A percentile compares a stretch with the other conserved stretches of the same genome.
Evolutionary conservation across 2,113 vertebrate genomes (phyloP).

Genomic region (Empidonax traillii): DNA sequence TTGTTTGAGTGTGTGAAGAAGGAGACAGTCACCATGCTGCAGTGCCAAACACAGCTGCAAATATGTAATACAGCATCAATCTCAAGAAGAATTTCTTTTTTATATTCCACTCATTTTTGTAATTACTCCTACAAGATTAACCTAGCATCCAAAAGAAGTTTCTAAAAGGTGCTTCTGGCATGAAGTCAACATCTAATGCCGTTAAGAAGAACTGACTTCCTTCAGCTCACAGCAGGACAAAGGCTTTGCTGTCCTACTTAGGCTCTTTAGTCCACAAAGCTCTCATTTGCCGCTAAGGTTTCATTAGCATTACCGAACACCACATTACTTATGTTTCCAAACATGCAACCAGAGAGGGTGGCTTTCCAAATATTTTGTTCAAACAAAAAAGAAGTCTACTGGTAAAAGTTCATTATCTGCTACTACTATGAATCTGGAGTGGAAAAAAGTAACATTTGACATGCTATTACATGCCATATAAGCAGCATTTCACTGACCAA

Average conservation of each 20-base stretch:
- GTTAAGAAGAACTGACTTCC: slow-evolving; percentile 44
- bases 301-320: slow-evolving; percentile 56
- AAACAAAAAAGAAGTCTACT: background rate
- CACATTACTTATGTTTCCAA: slow-evolving; percentile 13
- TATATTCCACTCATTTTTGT: slow-evolving; percentile 18
- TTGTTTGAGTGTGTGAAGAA: background rate
- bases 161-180: slow-evolving; percentile 56
- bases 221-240: slow-evolving; percentile 61
- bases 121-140: slow-evolving; percentile 26
- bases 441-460: background rate
- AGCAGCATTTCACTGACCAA: background rate
- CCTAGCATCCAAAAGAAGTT: slow-evolving; percentile 41
- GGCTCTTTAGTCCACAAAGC: slow-evolving; percentile 37
- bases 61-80: background rate
- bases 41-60: background rate
- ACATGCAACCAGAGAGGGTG: background rate
- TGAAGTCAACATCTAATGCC: slow-evolving; percentile 19
- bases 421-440: background rate
- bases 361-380: background rate
- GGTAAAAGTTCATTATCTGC: background rate
- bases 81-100: background rate
- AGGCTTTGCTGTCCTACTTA: slow-evolving; percentile 71
- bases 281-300: slow-evolving; percentile 54
- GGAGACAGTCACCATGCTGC: background rate
- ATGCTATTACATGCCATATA: background rate